Evolutionary conservation across 2,797 vertebrate species (phyloP).

Genomic region (Bradypus variegatus): DNA sequence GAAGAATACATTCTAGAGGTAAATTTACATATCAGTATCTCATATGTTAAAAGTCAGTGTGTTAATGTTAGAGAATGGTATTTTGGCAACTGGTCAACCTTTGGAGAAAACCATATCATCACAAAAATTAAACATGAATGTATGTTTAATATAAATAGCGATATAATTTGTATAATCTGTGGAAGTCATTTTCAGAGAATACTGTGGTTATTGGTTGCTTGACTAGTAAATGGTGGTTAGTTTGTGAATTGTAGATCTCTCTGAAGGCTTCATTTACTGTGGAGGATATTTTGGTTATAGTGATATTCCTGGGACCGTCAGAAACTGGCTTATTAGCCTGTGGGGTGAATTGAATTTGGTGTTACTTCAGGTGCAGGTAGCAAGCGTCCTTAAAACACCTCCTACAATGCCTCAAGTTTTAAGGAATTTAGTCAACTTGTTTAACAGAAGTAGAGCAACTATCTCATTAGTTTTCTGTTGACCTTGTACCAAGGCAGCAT

Average conservation of each 20-base stretch:
- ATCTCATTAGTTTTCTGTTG: neutral
- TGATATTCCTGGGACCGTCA: neutral
- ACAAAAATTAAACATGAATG: neutral
- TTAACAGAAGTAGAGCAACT: neutral
- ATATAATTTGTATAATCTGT: neutral
- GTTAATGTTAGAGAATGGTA: neutral
- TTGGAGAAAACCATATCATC: neutral
- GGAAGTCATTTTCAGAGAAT: neutral
- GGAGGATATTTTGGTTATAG: neutral
- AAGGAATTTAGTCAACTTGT: neutral
- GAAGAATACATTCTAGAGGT: neutral
- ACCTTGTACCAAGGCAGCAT: neutral
- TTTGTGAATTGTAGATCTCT: neutral
- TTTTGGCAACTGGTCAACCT: neutral
- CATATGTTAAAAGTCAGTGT: neutral
- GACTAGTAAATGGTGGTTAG: neutral
- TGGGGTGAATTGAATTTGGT: neutral
- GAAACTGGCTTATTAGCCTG: neutral
- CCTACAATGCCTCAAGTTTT: neutral
- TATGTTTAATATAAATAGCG: neutral
- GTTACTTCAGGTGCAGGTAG: neutral
- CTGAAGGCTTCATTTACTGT: neutral
- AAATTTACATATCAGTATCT: neutral
- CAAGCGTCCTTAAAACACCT: neutral
- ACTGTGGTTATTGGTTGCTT: neutral